Percentiles rank a stretch among this genome's conserved stretches.
Conservation (phyloP, 2,113 vertebrate species). For the Romanogobio albipinnatus region DNA sequence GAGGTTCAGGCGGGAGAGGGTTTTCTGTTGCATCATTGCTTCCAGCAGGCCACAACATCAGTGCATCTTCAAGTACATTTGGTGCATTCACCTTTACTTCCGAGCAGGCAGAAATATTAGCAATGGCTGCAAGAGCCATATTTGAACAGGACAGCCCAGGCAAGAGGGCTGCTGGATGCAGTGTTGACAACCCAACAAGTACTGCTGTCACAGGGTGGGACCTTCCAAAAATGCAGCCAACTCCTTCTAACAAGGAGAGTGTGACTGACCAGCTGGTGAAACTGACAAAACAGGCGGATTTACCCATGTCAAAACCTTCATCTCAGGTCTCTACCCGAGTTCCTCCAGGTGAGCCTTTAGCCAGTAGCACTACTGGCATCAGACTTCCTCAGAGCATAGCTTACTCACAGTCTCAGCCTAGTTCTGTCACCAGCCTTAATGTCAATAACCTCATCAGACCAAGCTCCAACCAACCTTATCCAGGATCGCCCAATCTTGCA, state of each 20-base stretch:
- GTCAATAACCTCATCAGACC: conserved; percentile 92
- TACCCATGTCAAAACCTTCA: conserved; percentile 68
- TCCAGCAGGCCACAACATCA: conserved; percentile 81
- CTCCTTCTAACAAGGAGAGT: conserved; percentile 72
- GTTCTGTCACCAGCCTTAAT: conserved; percentile 85
- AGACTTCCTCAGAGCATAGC: conserved; percentile 78
- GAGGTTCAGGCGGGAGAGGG: conserved; percentile 83
- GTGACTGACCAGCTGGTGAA: conserved; percentile 68
- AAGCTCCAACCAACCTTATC: conserved; percentile 81
- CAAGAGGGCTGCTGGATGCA: conserved; percentile 74
- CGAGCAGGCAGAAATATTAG: conserved; percentile 93
- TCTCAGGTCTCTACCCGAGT: conserved; percentile 73
- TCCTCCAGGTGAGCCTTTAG: conserved; percentile 75
- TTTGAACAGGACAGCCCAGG: conserved; percentile 89
- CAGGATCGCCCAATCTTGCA: conserved; percentile 80
- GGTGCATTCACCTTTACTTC: conserved; percentile 87
- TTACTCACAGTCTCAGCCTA: conserved; percentile 77
- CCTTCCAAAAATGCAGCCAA: conserved; percentile 67
- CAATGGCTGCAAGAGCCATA: conserved; percentile 88
- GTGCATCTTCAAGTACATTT: conserved; percentile 76
- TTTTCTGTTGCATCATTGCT: conserved; percentile 98
- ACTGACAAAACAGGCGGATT: conserved; percentile 72
- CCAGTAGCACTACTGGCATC: conserved; percentile 75
- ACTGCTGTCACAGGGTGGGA: conserved; percentile 75
- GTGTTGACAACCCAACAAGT: conserved; percentile 67